Base-by-base conservation (phyloP, 2,113 vertebrate species). In the Alouatta palliata region DNA sequence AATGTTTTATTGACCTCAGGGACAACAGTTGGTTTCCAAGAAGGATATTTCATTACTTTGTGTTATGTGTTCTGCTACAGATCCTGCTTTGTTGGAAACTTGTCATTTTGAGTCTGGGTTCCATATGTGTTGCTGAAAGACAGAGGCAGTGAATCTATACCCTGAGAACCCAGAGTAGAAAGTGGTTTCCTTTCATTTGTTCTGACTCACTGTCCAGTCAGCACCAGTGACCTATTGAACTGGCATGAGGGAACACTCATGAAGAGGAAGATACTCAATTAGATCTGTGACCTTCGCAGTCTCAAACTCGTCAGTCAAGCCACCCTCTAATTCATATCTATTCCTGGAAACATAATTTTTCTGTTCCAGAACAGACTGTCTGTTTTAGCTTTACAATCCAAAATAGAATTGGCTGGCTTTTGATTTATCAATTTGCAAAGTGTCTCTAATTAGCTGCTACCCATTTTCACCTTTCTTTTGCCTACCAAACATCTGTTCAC, bases 41-140 rank as follows among this genome's bases (percentile, higher is more conserved):
- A 49, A 95, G 58, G 68, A 94, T 86, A 93, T 93, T 68, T 91
- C 96, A 95, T 94, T 95, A 86, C 79, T 76, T 58, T 79, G 20
- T 27, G 25, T 68, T 94, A 56, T 35, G 37, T 91, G 54, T 86
- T 96, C 88, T 92, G 94, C 86, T 75, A 45, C 25, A 89, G 89
- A 83, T 35, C 54, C 81, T 82, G 68, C 49, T 88, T 79, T 82
- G 66, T 83, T 68, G 21, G 88, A 93, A 96, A 97, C 88, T 68
- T 96, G 76, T 81, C 88, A 49, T 45, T 92, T 73, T 61, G 30
- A 89, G 37, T 87, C 94, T 96, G 23, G 4, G 49, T 92, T 91
- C 84, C 82, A 1, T 64, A 40, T 93, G 25, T 84, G 61, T 58
- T 71, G n/a, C 83, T 58, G 47, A 93, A 90, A 92, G 77, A 75